Evolutionary conservation across 2,797 vertebrate genomes (phyloP), one percentile per base, ranked within the genome.

Genomic region (Nannoperca australis): DNA sequence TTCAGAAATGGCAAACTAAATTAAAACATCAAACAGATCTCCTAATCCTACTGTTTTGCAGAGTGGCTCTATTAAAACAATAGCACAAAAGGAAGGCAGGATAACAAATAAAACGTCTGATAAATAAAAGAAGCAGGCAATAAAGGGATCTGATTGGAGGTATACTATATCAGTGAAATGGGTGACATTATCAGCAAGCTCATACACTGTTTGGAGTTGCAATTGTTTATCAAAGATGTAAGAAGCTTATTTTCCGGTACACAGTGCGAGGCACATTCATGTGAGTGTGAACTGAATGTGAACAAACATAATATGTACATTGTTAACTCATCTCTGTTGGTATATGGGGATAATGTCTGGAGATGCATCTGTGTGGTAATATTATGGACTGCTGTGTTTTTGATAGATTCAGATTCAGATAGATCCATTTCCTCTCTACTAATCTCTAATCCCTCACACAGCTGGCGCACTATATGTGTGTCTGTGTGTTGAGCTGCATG

Each of bases 391-490:
- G 68, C 56, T 74, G 81, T 87, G 66, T 20, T 88, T 85, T 78
- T 60, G 73, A 82, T 73, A 72, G 49, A 83, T 80, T 80, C 67
- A 77, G n/a, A n/a, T n/a, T n/a, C n/a, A n/a, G n/a, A n/a, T n/a
- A n/a, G n/a, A n/a, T 84, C 73, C 56, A 56, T 62, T 63, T 81
- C 59, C 59, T 78, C 60, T 78, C 53, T 55, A 65, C 65, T 89
- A 88, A 91, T 90, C 89, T 87, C 56, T 87, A 91, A 91, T 93
- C 89, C 75, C 55, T 71, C 14, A 45, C 78, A 78, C 89, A 91
- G 87, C 79, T 87, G 81, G 82, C 63, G 24, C 76, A 27, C 50
- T 68, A 9, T 45, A 27, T 70, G 47, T 61, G 42, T 78, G 45
- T 70, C 22, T 55, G 65, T 78, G 32, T 70, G 61, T 63, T 9